Conservation (phyloP, 35 echinoderm and acorn worm species). For the Apostichopus japonicus region DNA sequence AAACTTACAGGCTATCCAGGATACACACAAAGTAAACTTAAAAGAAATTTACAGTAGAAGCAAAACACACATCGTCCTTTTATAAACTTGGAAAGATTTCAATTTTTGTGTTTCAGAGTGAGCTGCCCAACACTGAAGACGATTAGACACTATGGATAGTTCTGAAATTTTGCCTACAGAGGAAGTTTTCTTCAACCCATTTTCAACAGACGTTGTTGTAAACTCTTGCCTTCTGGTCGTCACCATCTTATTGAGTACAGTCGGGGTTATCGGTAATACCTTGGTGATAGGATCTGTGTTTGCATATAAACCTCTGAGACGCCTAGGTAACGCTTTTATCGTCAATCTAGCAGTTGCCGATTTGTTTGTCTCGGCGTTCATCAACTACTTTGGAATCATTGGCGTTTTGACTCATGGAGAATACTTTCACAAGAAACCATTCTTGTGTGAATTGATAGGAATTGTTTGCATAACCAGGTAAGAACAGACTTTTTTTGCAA, state of each 20-base stretch:
- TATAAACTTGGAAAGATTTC: too few species aligned
- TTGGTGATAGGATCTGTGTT: constrained; percentile 81
- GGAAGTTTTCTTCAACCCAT: constrained; percentile 43
- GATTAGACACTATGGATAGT: neutral
- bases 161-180: neutral
- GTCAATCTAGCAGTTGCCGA: constrained; percentile 88
- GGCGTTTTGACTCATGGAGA: constrained; percentile 64
- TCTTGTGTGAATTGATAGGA: constrained; percentile 81
- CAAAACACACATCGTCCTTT: too few species aligned
- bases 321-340: constrained; percentile 72
- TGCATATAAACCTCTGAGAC: constrained; percentile 63
- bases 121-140: too few species aligned
- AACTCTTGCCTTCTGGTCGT: constrained; percentile 63
- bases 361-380: constrained; percentile 68
- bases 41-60: too few species aligned
- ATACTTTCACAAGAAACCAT: constrained; percentile 67
- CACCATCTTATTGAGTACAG: constrained; percentile 43
- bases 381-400: constrained; percentile 70
- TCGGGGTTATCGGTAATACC: constrained; percentile 75
- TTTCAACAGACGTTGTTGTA: constrained; percentile 12
- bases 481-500: neutral
- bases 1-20: too few species aligned
- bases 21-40: too few species aligned
- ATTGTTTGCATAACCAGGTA: constrained; percentile 83
- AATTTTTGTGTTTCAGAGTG: too few species aligned